A percentile compares a stretch with the other conserved stretches of the same genome.
phyloP scores from a whole-genome alignment of 2,797 vertebrate genomes.

The Limnodromus scolopaceus region DNA sequence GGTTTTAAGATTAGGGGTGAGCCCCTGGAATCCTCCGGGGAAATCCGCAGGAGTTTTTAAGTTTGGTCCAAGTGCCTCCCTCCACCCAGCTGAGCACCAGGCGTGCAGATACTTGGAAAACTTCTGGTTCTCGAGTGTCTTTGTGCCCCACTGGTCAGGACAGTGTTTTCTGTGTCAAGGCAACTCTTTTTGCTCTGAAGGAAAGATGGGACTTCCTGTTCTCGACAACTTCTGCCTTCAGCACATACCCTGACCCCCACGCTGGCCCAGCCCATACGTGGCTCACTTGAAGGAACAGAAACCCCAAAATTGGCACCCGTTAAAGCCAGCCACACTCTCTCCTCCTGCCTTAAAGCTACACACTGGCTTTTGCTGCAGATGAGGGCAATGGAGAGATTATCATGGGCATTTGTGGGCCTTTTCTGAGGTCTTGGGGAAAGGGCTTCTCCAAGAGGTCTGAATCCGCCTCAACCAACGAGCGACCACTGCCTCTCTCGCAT shows the following conservation, averaged over 20 bases:
- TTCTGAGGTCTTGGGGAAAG: neutral
- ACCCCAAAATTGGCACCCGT: accelerated
- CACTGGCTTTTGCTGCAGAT: neutral
- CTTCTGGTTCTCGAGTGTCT: accelerated
- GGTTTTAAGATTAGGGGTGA: neutral
- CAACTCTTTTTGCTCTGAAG: neutral
- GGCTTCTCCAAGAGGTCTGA: neutral
- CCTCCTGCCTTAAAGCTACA: neutral
- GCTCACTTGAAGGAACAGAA: neutral
- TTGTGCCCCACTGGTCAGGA: neutral
- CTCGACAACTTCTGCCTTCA: neutral
- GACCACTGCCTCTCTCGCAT: accelerated
- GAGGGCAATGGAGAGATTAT: neutral
- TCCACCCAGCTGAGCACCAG: neutral
- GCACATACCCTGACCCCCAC: accelerated
- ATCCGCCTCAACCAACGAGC: neutral
- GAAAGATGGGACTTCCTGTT: neutral
- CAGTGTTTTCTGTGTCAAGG: neutral
- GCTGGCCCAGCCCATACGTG: accelerated
- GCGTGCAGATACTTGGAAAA: accelerated
- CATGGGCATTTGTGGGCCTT: accelerated
- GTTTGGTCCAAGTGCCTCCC: neutral
- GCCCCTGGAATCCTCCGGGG: neutral
- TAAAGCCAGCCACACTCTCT: neutral
- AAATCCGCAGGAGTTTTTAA: neutral